Conservation (phyloP, 2,113 vertebrate genomes). For the Cyanoramphus novaezelandiae region DNA sequence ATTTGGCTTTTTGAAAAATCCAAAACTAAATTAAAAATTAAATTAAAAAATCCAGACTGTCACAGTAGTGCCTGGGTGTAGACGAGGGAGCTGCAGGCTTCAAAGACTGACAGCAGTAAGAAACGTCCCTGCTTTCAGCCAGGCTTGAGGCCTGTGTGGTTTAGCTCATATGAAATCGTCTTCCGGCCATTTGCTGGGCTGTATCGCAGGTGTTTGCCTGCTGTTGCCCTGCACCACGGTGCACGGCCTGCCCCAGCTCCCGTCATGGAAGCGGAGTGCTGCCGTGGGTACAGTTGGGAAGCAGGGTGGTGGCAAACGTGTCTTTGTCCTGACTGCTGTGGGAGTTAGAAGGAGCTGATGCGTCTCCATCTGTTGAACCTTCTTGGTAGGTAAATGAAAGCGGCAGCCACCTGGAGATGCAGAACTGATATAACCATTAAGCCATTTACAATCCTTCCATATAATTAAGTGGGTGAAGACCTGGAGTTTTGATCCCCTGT, state of each 20-base stretch:
- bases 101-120: not conserved
- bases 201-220: rapidly evolving
- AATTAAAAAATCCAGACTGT: not conserved
- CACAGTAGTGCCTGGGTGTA: not conserved
- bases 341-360: rapidly evolving
- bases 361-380: not conserved
- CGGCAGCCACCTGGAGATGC: too few species aligned
- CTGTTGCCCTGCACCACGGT: rapidly evolving
- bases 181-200: not conserved
- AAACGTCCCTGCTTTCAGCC: rapidly evolving
- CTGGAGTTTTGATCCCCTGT: rapidly evolving
- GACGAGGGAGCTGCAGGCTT: not conserved
- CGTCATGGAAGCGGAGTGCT: rapidly evolving
- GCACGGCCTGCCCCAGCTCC: rapidly evolving
- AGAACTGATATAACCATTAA: not conserved
- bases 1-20: not conserved
- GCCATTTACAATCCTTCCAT: not conserved
- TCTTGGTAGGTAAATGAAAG: too few species aligned
- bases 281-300: rapidly evolving
- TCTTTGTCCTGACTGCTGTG: not conserved
- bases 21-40: too few species aligned
- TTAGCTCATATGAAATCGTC: not conserved
- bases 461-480: not conserved
- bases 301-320: rapidly evolving
- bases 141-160: rapidly evolving